Percentiles rank a stretch among this genome's conserved stretches.
phyloP scores from a whole-genome alignment of 2,113 vertebrate genomes.

The Tapirus terrestris region DNA sequence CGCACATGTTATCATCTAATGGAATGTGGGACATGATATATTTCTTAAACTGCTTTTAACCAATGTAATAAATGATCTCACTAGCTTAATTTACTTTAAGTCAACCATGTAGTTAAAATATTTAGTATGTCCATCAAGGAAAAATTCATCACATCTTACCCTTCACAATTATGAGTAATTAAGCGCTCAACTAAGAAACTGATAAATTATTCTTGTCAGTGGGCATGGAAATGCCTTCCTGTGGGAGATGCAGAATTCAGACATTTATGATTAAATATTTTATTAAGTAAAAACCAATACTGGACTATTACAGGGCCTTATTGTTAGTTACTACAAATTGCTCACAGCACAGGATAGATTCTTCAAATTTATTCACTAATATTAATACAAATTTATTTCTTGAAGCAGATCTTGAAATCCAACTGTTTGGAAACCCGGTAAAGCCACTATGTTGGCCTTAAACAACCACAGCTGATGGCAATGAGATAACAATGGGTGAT shows the following conservation, averaged over 20 bases:
- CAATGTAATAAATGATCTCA: conserved; percentile 73
- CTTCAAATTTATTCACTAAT: conserved; percentile 56
- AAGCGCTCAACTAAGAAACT: conserved; percentile 72
- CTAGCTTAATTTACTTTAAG: conserved; percentile 74
- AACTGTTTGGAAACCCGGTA: conserved; percentile 29
- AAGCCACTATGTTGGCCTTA: conserved; percentile 6
- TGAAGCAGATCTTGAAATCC: conserved; percentile 55
- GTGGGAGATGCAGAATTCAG: conserved; percentile 74
- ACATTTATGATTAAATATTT: conserved; percentile 80
- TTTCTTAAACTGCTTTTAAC: conserved; percentile 64
- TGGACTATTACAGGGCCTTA: conserved; percentile 65
- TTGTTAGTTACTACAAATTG: conserved; percentile 75
- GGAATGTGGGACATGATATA: neutral
- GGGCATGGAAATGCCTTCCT: conserved; percentile 77
- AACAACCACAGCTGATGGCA: conserved; percentile 40
- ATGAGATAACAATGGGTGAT: neutral
- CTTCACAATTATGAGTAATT: conserved; percentile 80
- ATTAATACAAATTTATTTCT: conserved; percentile 66
- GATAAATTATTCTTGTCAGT: conserved; percentile 80
- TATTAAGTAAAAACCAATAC: conserved; percentile 80
- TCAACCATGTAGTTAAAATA: conserved; percentile 78
- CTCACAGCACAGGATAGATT: conserved; percentile 60
- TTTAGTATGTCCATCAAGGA: conserved; percentile 74
- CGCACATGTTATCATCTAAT: neutral
- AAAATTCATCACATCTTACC: conserved; percentile 76